phyloP scores from a whole-genome alignment of 2,888 invertebrate species.

The Itoplectis maculator region DNA sequence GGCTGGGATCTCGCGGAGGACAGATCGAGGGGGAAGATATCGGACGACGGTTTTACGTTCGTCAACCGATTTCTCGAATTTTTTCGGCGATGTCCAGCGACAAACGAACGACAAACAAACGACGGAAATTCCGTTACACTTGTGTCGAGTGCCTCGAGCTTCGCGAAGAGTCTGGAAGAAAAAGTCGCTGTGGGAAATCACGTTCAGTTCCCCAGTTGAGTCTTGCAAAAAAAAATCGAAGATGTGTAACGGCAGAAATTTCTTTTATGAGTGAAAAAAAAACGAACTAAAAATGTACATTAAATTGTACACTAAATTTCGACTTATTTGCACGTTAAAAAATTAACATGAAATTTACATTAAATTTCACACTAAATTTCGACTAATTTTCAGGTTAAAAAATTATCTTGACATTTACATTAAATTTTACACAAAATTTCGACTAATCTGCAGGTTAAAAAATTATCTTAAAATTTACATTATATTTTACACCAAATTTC shows the following conservation, averaged over 20 bases:
- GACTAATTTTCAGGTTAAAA: too few relatives aligned
- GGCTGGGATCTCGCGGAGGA: conserved; percentile 56
- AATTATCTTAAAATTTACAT: too few relatives aligned
- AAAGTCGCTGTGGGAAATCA: conserved; percentile 10
- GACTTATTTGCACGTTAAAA: too few relatives aligned
- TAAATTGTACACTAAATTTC: too few relatives aligned
- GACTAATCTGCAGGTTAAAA: too few relatives aligned
- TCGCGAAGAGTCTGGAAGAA: conserved; percentile 38
- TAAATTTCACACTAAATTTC: too few relatives aligned
- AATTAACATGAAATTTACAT: too few relatives aligned
- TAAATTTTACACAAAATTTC: too few relatives aligned
- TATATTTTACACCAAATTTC: too few relatives aligned
- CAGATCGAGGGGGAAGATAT: conserved; percentile 69
- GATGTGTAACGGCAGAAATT: not conserved
- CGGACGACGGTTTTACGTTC: not conserved
- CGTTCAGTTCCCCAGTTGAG: not conserved
- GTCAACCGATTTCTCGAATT: conserved; percentile 23
- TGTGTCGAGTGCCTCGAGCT: conserved; percentile 54
- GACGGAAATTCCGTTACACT: conserved; percentile 58
- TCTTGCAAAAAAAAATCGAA: not conserved
- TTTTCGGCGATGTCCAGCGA: conserved; percentile 42
- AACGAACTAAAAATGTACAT: too few relatives aligned
- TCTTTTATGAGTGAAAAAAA: too few relatives aligned
- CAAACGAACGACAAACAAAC: not conserved
- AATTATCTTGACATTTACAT: too few relatives aligned